A percentile compares a stretch with the other conserved stretches of the same genome.
Evolutionary conservation across 1,140 invertebrate genomes (phyloP).

Genomic region (Bombus vancouverensis): DNA sequence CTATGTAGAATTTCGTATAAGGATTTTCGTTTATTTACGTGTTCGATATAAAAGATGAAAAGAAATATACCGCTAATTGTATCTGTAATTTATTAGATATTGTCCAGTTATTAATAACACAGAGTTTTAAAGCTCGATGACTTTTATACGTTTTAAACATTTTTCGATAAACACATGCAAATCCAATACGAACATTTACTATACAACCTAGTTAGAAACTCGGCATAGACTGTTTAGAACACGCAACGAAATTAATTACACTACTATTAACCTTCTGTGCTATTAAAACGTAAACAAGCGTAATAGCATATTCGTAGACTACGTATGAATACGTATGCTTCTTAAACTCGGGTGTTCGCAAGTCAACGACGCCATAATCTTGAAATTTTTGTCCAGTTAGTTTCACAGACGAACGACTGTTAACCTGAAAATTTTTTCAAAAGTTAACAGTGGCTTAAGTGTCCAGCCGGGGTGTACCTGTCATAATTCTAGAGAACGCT

Average conservation of each 20-base stretch:
- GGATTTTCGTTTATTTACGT: no score
- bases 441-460: slow-evolving; percentile 35
- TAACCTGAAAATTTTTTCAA: slow-evolving; percentile 44
- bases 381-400: neutral
- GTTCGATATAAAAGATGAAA: neutral
- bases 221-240: neutral
- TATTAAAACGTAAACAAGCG: neutral
- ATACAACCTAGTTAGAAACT: neutral
- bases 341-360: neutral
- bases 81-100: neutral
- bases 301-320: neutral
- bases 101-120: no score
- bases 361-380: neutral
- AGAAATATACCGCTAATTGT: no score
- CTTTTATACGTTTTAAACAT: neutral
- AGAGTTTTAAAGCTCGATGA: no score
- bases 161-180: neutral
- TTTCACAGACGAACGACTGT: neutral
- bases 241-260: neutral
- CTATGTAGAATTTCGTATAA: no score
- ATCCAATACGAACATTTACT: neutral
- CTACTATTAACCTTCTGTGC: neutral
- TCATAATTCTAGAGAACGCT: slow-evolving; percentile 37
- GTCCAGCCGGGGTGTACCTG: slow-evolving; percentile 12
- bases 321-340: neutral